Conservation (phyloP, 2,113 vertebrate species). For the Puntigrus tetrazona region DNA sequence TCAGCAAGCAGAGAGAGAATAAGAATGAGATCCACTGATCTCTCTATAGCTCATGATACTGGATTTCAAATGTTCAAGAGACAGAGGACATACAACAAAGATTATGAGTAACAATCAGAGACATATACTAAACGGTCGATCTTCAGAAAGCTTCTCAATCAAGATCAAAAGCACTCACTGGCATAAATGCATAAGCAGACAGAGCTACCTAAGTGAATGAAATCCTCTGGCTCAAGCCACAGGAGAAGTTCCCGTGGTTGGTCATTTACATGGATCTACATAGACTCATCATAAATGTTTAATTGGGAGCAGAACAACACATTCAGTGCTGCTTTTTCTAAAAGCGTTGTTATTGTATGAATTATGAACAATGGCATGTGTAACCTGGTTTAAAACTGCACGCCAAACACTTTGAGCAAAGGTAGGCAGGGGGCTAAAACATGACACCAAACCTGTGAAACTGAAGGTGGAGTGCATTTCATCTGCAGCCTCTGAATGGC, state of each 20-base stretch:
- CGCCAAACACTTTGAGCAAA: slow-evolving; percentile 26
- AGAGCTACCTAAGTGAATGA: slow-evolving; percentile 11
- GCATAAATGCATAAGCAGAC: background rate
- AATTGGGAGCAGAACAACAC: slow-evolving; percentile 25
- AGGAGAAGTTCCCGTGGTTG: background rate
- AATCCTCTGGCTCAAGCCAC: slow-evolving; percentile 1
- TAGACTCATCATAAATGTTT: slow-evolving; percentile 27
- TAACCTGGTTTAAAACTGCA: slow-evolving; percentile 20
- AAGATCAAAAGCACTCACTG: background rate
- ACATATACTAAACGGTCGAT: background rate
- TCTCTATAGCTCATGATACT: background rate
- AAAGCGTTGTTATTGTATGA: background rate
- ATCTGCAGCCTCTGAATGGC: slow-evolving; percentile 15
- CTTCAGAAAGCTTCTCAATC: background rate
- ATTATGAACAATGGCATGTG: slow-evolving; percentile 19
- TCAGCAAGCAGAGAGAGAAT: slow-evolving; percentile 24
- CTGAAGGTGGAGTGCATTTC: background rate
- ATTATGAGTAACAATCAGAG: background rate
- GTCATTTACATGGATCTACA: slow-evolving; percentile 25
- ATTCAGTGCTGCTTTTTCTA: background rate
- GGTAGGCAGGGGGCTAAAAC: slow-evolving; percentile 37
- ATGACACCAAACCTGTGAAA: background rate
- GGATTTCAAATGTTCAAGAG: background rate
- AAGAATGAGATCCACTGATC: slow-evolving; percentile 18
- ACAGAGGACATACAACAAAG: background rate